These are phyloP conservation scores for Drosophila mimica DNA, from an alignment of 2,888 invertebrate genomes.

Conservation along the genomic window DNA sequence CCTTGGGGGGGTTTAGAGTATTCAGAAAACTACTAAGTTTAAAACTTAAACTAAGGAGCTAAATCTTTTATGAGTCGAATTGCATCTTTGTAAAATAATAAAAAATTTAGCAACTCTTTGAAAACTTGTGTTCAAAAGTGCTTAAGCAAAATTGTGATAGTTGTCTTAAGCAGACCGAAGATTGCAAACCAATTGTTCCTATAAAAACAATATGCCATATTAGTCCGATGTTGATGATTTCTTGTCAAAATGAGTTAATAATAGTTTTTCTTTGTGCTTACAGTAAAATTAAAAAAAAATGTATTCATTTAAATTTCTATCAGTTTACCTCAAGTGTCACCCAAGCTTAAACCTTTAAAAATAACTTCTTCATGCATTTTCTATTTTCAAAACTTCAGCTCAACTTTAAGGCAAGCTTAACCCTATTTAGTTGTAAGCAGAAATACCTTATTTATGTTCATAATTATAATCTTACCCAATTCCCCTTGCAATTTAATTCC, in stretches of 20 bases:
- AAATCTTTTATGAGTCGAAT: too few relatives aligned
- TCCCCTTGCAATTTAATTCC: not conserved
- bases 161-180: not conserved
- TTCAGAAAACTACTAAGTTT: not conserved
- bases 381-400: not conserved
- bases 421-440: not conserved
- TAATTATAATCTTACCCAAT: not conserved
- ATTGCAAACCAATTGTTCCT: not conserved
- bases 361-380: not conserved
- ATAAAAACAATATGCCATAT: not conserved
- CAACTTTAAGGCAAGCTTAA: not conserved
- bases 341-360: not conserved
- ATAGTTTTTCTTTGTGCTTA: not conserved
- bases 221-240: not conserved
- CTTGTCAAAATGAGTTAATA: not conserved
- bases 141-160: not conserved
- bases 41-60: not conserved
- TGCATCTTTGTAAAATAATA: not conserved
- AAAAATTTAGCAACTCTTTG: not conserved
- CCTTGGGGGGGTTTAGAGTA: not conserved
- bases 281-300: not conserved
- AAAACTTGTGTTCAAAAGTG: not conserved
- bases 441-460: not conserved
- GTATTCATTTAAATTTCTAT: not conserved
- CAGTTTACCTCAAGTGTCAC: too few relatives aligned